Base-by-base conservation (phyloP, 2,113 vertebrate species). In the Zosterops lateralis region DNA sequence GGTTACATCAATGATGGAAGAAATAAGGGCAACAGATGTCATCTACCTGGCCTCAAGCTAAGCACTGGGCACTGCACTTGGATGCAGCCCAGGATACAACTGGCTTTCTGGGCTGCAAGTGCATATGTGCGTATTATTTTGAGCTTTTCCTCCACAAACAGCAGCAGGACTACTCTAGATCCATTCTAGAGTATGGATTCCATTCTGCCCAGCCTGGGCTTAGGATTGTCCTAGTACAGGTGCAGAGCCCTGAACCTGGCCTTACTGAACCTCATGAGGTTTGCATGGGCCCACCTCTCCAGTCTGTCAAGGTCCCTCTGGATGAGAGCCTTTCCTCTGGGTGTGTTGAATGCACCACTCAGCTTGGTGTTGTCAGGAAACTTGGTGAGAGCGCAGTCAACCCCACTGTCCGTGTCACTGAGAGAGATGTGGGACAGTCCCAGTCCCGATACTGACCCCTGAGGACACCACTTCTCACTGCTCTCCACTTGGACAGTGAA, bases 401-500 rank as follows among this genome's bases (percentile, higher is more conserved):
- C 7, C 19, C 24, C 29, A 9, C 29, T 16, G 51, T 6, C 12
- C 0, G 0, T 25, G 34, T 25, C 44, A 50, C 31, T 2, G 0
- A 11, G 31, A 50, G 36, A 20, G 34, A 5, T 19, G 36, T 34
- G 11, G n/a, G 28, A 42, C 29, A 66, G 25, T 42, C 8, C 8
- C 36, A 34, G 13, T 2, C 24, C 29, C 44, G 25, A 0, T 1
- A 20, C 22, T 14, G 17, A 58, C 10, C 31, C 17, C 31, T 9
- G 36, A 34, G 44, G 31, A 34, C 36, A 34, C 16, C 53, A 21
- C 44, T 42, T 1, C 1, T 17, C 44, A 12, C 36, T 50, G 20
- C 17, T 34, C 32, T 44, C 25, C 20, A 11, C 17, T 14, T 44
- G 36, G 12, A 45, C 28, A 45, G 7, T 6, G 38, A 45, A 61